Percentiles rank a stretch among this genome's conserved stretches.
These are phyloP conservation scores for Drosophila orena DNA, from an alignment of 1,140 invertebrate species.

Conservation along the genomic window DNA sequence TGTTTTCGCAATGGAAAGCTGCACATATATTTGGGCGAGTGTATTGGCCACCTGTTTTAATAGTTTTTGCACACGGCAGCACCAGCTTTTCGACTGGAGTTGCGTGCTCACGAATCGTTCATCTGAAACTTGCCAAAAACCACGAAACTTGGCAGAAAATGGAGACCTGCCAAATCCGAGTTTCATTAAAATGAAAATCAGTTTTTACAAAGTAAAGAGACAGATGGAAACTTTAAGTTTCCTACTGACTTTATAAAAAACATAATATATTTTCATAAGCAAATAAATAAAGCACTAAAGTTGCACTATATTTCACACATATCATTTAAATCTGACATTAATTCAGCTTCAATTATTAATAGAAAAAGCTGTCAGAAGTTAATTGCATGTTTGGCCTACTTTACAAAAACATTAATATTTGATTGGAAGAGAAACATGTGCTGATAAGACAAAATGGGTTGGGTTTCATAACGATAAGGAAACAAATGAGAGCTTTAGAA, in stretches of 20 bases:
- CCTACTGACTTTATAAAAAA: neutral
- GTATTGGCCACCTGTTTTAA: conserved; percentile 77
- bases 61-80: conserved; percentile 62
- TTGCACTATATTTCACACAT: too few relatives aligned
- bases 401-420: neutral
- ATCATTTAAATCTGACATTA: neutral
- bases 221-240: neutral
- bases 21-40: conserved; percentile 3
- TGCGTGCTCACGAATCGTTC: conserved; percentile 62
- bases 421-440: neutral
- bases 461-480: conserved; percentile 9
- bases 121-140: conserved; percentile 59
- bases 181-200: conserved; percentile 71
- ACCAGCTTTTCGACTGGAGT: conserved; percentile 66
- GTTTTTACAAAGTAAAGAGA: conserved; percentile 18
- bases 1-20: conserved; percentile 37
- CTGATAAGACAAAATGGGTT: conserved; percentile 9
- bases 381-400: conserved; percentile 36
- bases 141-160: conserved; percentile 10
- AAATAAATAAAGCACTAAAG: too few relatives aligned
- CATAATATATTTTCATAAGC: too few relatives aligned
- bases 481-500: conserved; percentile 9
- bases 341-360: neutral
- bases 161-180: conserved; percentile 37
- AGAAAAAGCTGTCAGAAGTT: conserved; percentile 16